Base-by-base conservation (phyloP, 2,797 vertebrate species). In the Buphagus erythrorhynchus region DNA sequence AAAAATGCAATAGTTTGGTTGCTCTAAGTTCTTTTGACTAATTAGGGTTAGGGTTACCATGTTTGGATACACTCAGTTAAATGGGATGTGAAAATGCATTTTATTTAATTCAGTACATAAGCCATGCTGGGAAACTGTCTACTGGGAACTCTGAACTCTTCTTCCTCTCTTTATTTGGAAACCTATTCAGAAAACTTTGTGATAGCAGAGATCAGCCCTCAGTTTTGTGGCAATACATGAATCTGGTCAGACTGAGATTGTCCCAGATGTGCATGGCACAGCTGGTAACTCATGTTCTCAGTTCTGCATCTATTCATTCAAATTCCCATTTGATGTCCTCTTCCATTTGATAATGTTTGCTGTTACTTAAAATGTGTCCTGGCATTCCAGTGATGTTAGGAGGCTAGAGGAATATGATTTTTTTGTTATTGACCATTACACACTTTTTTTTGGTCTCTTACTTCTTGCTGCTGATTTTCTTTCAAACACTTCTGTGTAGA, bases 261-360 rank as follows among this genome's bases (percentile, higher is more conserved):
- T 42, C 20, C 49, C 75, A n/a, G 59, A 9, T 10, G 33, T 12
- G n/a, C 73, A 59, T 21, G 67, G 49, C 24, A n/a, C 45, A 52
- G 72, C 10, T 59, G 78, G 25, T 12, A 40, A 38, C 33, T n/a
- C 40, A 10, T 14, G 7, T 65, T 80, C 45, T 73, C 45, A 31
- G 62, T 65, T 61, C 43, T 45, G 24, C 38, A 43, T 5, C 43
- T 49, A 2, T 25, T 51, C 26, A 25, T 57, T 72, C 20, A 38
- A 86, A 72, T 88, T 95, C 65, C 74, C 25, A 38, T 55, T 67
- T 90, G 25, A 91, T 63, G 62, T 72, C 40, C 72, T 81, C 76
- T 58, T 87, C 65, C 36, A 73, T 94, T 96, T 95, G 76, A 63
- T 92, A 68, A 77, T 89, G 68, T 83, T 94, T 78, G 74, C 38